These are phyloP conservation scores for Craniophora ligustri DNA, from an alignment of 2,888 invertebrate genomes.

Conservation along the genomic window DNA sequence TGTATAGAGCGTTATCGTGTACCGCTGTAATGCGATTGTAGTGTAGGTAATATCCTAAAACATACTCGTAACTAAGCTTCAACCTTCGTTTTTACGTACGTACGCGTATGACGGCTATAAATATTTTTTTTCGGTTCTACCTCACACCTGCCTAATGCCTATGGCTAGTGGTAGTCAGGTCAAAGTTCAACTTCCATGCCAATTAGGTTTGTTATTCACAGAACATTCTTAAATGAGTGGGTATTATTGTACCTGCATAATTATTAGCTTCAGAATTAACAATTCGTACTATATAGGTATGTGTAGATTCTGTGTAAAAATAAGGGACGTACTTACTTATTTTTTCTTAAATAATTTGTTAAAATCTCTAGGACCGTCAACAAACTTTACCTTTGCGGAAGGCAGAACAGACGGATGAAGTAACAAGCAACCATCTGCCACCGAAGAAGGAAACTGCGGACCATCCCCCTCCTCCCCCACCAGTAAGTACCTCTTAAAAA, in stretches of 20 bases:
- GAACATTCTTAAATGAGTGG: too few species aligned
- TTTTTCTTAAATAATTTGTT: conserved; percentile 37
- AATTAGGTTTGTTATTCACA: neutral
- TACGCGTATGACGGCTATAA: conserved; percentile 5
- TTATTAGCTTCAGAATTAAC: neutral
- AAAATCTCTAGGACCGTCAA: conserved; percentile 75
- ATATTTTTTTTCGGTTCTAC: conserved; percentile 23
- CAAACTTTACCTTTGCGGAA: conserved; percentile 74
- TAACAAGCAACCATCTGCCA: conserved; percentile 55
- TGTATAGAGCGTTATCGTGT: conserved; percentile 26
- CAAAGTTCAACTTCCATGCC: conserved; percentile 50
- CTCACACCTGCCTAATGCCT: conserved; percentile 34
- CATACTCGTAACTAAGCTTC: neutral
- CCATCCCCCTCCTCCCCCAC: conserved; percentile 89
- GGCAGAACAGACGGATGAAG: conserved; percentile 57
- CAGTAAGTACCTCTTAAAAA: conserved; percentile 79
- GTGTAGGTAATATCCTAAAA: conserved; percentile 33
- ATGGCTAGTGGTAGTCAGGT: conserved; percentile 22
- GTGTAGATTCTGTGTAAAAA: neutral
- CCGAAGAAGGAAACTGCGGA: conserved; percentile 67
- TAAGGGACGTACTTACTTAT: neutral
- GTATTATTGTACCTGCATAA: too few species aligned
- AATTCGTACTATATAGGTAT: too few species aligned
- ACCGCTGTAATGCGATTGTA: conserved; percentile 11
- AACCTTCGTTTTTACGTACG: conserved; percentile 35